Conservation (phyloP, 2,888 invertebrate genomes). For the Omphaloscelis lunosa region DNA sequence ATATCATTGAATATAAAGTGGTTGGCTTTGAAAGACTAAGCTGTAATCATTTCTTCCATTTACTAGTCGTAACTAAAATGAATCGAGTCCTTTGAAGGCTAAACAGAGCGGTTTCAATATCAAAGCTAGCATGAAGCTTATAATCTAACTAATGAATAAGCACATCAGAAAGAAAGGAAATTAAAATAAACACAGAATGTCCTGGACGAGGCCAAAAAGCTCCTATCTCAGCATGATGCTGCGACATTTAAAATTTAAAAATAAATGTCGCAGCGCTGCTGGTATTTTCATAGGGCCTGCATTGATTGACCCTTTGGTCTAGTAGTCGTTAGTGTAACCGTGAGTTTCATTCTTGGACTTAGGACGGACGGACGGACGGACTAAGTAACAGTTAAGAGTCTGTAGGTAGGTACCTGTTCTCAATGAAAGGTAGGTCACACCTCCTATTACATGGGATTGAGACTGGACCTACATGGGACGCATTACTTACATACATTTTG, state of each 20-base stretch:
- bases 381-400: background rate
- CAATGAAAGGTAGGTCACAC: background rate
- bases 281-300: too few relatives aligned
- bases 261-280: too few relatives aligned
- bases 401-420: background rate
- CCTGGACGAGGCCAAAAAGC: too few relatives aligned
- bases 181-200: too few relatives aligned
- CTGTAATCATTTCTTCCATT: slow-evolving; percentile 9
- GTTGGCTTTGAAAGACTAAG: slow-evolving; percentile 5
- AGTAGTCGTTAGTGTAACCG: background rate
- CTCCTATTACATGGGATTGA: background rate
- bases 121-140: too few relatives aligned
- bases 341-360: background rate
- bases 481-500: background rate
- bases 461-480: background rate
- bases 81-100: slow-evolving; percentile 21
- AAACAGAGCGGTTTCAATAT: background rate
- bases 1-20: slow-evolving; percentile 17
- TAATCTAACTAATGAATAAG: too few relatives aligned
- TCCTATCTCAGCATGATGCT: too few relatives aligned
- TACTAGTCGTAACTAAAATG: background rate
- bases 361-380: too few relatives aligned
- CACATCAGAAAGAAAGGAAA: too few relatives aligned
- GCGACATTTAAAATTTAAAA: too few relatives aligned
- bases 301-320: background rate